A percentile compares a stretch with the other conserved stretches of the same genome.
phyloP scores from a whole-genome alignment of 2,113 vertebrate species.

The Oryctolagus cuniculus region DNA sequence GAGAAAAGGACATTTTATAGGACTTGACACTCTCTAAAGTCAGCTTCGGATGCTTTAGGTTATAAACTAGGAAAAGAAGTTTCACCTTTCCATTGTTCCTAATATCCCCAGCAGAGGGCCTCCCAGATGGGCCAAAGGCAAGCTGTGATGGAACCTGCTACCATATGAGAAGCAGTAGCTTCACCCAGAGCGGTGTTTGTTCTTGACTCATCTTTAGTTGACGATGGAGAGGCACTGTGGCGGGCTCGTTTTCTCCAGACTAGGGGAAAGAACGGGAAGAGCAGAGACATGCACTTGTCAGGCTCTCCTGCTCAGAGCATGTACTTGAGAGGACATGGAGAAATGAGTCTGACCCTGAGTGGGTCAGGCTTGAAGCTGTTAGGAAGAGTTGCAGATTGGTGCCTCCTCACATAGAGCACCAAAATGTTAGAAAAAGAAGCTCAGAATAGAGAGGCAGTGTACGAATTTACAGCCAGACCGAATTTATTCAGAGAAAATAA shows the following conservation, averaged over 20 bases:
- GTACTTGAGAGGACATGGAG: accelerated
- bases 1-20: background rate
- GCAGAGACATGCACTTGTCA: accelerated
- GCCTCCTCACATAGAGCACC: no score
- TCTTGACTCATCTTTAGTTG: background rate
- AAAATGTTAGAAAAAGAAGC: no score
- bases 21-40: background rate
- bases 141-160: accelerated
- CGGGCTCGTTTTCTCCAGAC: background rate
- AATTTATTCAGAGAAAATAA: no score
- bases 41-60: background rate
- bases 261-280: no score
- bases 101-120: conserved; percentile 26
- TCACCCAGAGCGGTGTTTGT: background rate
- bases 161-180: background rate
- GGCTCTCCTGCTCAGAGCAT: background rate
- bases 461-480: no score
- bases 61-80: background rate
- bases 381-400: no score
- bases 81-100: background rate
- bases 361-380: background rate
- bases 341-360: background rate
- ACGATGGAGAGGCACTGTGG: background rate
- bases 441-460: no score
- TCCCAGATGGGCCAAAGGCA: background rate